Conservation (phyloP, 1,140 invertebrate genomes). For the Charaxes varanes region DNA sequence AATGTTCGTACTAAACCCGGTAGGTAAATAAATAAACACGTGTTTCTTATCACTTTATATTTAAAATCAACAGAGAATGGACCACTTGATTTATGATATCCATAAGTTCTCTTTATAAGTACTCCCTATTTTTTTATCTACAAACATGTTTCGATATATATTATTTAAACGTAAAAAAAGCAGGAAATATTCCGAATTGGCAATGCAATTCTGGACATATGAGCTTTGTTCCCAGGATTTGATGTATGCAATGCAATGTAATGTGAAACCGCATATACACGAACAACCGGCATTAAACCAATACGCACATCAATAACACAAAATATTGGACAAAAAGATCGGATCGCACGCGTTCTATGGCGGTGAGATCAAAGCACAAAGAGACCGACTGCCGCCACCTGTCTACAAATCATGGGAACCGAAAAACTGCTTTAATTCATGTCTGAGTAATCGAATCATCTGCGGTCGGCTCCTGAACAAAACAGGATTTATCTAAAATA, state of each 20-base stretch:
- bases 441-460: constrained; percentile 23
- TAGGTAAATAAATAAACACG: too few species aligned
- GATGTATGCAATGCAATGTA: constrained; percentile 12
- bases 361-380: constrained; percentile 57
- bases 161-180: too few species aligned
- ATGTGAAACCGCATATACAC: constrained; percentile 25
- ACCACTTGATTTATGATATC: too few species aligned
- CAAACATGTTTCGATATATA: too few species aligned
- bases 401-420: constrained; percentile 63
- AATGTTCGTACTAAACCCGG: too few species aligned
- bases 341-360: constrained; percentile 50
- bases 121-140: too few species aligned
- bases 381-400: constrained; percentile 56
- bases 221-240: too few species aligned
- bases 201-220: too few species aligned
- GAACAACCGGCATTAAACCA: constrained; percentile 38
- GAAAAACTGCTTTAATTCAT: constrained; percentile 28
- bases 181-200: too few species aligned
- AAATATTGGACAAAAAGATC: constrained; percentile 43
- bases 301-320: constrained; percentile 47
- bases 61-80: too few species aligned
- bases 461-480: constrained; percentile 7
- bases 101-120: too few species aligned
- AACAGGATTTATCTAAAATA: constrained; percentile 12
- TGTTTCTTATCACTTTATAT: too few species aligned